Evolutionary conservation across 2,888 invertebrate species (phyloP).

Genomic region (Chrysopilus asiliformis): DNA sequence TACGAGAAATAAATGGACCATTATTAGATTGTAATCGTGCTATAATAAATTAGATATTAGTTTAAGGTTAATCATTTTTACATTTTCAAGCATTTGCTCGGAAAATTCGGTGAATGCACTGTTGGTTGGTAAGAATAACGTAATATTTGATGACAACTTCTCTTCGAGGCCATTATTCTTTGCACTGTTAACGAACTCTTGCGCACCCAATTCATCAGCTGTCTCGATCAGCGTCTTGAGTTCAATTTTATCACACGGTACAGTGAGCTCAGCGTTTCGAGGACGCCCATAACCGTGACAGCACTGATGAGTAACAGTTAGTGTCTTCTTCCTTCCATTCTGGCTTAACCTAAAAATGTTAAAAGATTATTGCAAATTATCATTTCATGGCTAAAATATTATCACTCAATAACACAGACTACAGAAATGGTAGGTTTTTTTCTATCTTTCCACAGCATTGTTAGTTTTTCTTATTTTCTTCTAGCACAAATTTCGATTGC

Average conservation of each 20-base stretch:
- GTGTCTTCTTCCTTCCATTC: slow-evolving; percentile 46
- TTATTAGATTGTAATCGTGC: too few species aligned
- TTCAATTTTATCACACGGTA: slow-evolving; percentile 42
- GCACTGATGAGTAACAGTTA: slow-evolving; percentile 50
- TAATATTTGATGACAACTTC: slow-evolving; percentile 41
- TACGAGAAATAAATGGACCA: too few species aligned
- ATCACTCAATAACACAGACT: slow-evolving; percentile 2
- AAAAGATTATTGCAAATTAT: slow-evolving; percentile 5
- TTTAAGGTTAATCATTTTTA: too few species aligned
- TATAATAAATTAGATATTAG: too few species aligned
- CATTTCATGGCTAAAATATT: slow-evolving; percentile 6
- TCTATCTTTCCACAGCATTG: slow-evolving; percentile 1
- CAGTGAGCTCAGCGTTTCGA: slow-evolving; percentile 29
- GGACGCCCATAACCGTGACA: slow-evolving; percentile 49
- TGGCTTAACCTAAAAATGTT: slow-evolving; percentile 38
- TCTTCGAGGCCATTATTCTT: slow-evolving; percentile 39
- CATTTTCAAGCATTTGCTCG: slow-evolving; percentile 41
- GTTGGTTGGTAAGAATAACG: slow-evolving; percentile 50
- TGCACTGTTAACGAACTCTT: slow-evolving; percentile 44
- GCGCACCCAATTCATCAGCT: slow-evolving; percentile 42
- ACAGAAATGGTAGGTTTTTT: neutral
- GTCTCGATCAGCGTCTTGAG: slow-evolving; percentile 43
- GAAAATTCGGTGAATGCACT: slow-evolving; percentile 44
- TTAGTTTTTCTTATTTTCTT: too few species aligned
- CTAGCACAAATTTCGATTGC: too few species aligned